Conservation (phyloP, 2,888 invertebrate genomes). For the Anaspis maculata region DNA sequence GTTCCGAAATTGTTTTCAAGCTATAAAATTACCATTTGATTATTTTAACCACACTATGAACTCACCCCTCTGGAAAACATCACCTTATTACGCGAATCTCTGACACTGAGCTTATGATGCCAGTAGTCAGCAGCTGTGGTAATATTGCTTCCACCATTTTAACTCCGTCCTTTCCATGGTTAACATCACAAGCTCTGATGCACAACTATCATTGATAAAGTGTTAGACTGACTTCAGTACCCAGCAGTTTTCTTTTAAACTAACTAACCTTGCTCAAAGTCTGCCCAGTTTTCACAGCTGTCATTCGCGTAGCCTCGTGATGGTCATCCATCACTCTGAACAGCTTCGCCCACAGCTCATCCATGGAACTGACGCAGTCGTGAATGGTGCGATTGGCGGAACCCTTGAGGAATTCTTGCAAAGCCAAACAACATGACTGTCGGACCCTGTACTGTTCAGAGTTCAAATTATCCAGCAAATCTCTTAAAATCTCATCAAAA, state of each 20-base stretch:
- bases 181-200: slow-evolving; percentile 59
- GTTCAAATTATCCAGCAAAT: slow-evolving; percentile 73
- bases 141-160: slow-evolving; percentile 66
- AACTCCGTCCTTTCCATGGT: slow-evolving; percentile 64
- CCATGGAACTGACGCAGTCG: slow-evolving; percentile 40
- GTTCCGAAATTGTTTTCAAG: slow-evolving; percentile 76
- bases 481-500: slow-evolving; percentile 70
- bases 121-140: slow-evolving; percentile 71
- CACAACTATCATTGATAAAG: slow-evolving; percentile 50
- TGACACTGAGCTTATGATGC: slow-evolving; percentile 68
- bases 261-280: slow-evolving; percentile 63
- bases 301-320: slow-evolving; percentile 75
- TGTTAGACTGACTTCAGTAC: neutral
- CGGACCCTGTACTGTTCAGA: slow-evolving; percentile 82
- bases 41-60: neutral
- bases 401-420: slow-evolving; percentile 74
- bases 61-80: too few relatives aligned
- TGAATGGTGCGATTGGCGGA: slow-evolving; percentile 38
- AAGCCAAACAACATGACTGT: slow-evolving; percentile 83
- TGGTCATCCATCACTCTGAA: slow-evolving; percentile 93
- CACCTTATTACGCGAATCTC: slow-evolving; percentile 73
- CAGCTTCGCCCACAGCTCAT: slow-evolving; percentile 70
- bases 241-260: neutral
- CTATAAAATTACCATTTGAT: slow-evolving; percentile 42
- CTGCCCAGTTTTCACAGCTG: slow-evolving; percentile 63